These are phyloP conservation scores for Parazoanthus darwini DNA, from an alignment of 92 coral and sea anemone species.

Conservation along the genomic window DNA sequence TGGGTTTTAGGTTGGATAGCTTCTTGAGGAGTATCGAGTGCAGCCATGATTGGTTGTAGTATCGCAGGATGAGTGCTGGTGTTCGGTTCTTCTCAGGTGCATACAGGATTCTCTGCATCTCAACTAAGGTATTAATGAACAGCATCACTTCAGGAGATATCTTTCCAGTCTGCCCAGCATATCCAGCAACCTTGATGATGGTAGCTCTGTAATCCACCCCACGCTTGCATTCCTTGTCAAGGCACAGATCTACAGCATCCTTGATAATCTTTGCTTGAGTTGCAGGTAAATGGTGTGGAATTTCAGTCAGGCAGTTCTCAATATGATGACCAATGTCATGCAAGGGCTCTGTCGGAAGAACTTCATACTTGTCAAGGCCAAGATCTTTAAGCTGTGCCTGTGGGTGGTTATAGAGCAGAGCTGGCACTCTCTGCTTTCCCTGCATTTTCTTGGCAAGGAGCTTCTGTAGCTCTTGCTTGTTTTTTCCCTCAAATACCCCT, in stretches of 20 bases:
- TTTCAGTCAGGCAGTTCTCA: slow-evolving; percentile 51
- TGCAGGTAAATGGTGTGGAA: slow-evolving; percentile 42
- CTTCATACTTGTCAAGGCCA: slow-evolving; percentile 49
- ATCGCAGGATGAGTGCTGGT: slow-evolving; percentile 60
- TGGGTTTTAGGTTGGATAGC: slow-evolving; percentile 35
- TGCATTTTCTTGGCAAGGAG: slow-evolving; percentile 48
- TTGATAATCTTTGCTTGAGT: slow-evolving; percentile 32
- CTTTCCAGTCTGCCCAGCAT: slow-evolving; percentile 46
- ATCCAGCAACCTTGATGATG: slow-evolving; percentile 49
- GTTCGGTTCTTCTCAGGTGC: slow-evolving; percentile 41
- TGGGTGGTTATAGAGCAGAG: slow-evolving; percentile 52
- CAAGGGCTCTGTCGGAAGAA: slow-evolving; percentile 55
- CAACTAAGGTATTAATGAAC: slow-evolving; percentile 53
- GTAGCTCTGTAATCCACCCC: slow-evolving; percentile 57
- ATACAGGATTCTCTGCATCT: slow-evolving; percentile 58
- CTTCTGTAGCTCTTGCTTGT: slow-evolving; percentile 47
- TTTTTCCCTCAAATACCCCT: slow-evolving; percentile 9
- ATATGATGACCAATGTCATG: slow-evolving; percentile 52
- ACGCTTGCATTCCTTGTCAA: slow-evolving; percentile 60
- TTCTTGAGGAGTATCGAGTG: slow-evolving; percentile 52
- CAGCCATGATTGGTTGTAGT: slow-evolving; percentile 58
- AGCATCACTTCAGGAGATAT: slow-evolving; percentile 45
- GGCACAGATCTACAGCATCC: slow-evolving; percentile 36
- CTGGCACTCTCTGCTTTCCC: slow-evolving; percentile 59
- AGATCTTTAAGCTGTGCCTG: slow-evolving; percentile 47